phyloP scores from a whole-genome alignment of 1,140 invertebrate species.

The Achroia grisella region DNA sequence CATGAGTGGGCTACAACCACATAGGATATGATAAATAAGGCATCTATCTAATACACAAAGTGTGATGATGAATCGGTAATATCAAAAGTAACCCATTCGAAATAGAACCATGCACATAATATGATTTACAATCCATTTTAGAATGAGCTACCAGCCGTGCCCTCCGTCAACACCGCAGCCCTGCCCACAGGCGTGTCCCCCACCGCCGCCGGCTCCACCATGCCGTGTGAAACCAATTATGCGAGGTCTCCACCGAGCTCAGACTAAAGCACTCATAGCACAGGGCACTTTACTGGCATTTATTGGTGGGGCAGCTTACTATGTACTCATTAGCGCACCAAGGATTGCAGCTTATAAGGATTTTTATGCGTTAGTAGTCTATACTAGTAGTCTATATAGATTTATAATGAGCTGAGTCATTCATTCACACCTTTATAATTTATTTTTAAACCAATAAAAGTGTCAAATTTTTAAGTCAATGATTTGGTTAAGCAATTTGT shows the following conservation, averaged over 20 bases:
- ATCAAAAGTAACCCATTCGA: too few relatives aligned
- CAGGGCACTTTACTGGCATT: conserved; percentile 17
- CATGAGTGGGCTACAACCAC: too few relatives aligned
- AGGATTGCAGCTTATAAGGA: conserved; percentile 34
- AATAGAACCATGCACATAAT: too few relatives aligned
- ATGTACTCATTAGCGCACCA: conserved; percentile 24
- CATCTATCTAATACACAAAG: too few relatives aligned
- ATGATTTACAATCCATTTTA: too few relatives aligned
- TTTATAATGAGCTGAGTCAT: background rate
- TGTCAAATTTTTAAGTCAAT: too few relatives aligned
- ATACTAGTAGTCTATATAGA: background rate
- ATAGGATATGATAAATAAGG: too few relatives aligned
- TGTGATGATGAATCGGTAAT: too few relatives aligned
- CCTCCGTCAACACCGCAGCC: conserved; percentile 23
- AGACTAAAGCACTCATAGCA: conserved; percentile 28
- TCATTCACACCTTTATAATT: background rate
- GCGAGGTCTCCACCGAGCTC: conserved; percentile 42
- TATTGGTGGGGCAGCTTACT: conserved; percentile 21
- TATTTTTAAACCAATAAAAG: background rate
- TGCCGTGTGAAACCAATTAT: conserved; percentile 45
- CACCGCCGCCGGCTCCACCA: conserved; percentile 29
- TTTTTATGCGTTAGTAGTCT: conserved; percentile 46
- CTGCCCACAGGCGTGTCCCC: conserved; percentile 36
- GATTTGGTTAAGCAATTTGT: too few relatives aligned
- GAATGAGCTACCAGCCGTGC: conserved; percentile 12